Evolutionary conservation across 2,888 invertebrate genomes (phyloP), one percentile per base, ranked within the genome.

Genomic region (Diadegma fenestrale): DNA sequence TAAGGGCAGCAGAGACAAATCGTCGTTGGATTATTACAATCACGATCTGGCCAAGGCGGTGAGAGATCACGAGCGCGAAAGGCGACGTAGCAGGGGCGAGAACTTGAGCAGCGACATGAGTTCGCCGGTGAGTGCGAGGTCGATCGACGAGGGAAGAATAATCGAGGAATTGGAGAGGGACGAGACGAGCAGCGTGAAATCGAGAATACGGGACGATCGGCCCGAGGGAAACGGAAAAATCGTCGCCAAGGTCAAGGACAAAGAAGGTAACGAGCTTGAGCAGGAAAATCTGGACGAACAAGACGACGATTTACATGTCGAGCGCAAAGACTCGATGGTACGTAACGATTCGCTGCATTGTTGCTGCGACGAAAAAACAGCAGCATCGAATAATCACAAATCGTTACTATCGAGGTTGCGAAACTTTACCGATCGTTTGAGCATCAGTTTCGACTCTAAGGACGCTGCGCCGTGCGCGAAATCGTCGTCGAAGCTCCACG

Each of bases 1-100:
- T 22, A 96, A 96, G 91, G 96, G 96, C 10, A 96, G 96, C 86
- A 94, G 96, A 22, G 96, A 96, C 90, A 95, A 96, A 88, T 93
- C 94, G 2, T 92, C 92, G 7, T 84, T 94, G 69, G 93, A 93
- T 82, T 92, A 93, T 82, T 91, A 93, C 78, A 92, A 93, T 84
- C 91, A 93, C 83, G 95, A 95, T 77, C 91, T 95, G 58, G 94
- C 94, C 12, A 94, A 94, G 85, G 94, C 95, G 82, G 92, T 95
- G 79, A 93, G 94, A 72, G 95, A 95, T 37, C 95, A 95, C 90
- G 94, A 95, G 54, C 92, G 94, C 2, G 91, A 93, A 54, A 88
- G 92, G 63, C 88, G 91, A 58, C 90, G 90, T 0, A 92, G 92
- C 80, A 89, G 90, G 7, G 92, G 92, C 1, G 93, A 94, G 61